Conservation (phyloP, 1,140 invertebrate genomes). For the Rhyzopertha dominica region DNA sequence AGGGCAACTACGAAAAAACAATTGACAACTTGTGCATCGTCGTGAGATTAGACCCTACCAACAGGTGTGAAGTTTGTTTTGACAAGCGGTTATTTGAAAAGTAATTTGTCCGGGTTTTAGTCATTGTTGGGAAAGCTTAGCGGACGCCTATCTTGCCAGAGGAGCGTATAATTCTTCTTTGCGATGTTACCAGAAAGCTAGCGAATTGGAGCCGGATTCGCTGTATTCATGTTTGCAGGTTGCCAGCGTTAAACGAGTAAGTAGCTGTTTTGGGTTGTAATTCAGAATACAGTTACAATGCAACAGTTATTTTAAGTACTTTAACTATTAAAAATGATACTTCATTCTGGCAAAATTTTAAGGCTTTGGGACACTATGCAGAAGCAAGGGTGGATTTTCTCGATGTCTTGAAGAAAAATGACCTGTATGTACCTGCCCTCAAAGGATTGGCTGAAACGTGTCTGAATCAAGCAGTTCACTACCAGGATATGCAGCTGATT, state of each 20-base stretch:
- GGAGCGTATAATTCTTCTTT: conserved; percentile 80
- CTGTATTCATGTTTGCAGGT: conserved; percentile 76
- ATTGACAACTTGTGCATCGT: conserved; percentile 71
- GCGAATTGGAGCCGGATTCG: conserved; percentile 60
- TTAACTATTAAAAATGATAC: neutral
- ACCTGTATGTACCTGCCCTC: conserved; percentile 66
- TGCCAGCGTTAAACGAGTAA: conserved; percentile 69
- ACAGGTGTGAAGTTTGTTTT: conserved; percentile 51
- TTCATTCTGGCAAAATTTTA: conserved; percentile 13
- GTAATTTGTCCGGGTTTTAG: conserved; percentile 41
- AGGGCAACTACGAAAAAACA: conserved; percentile 64
- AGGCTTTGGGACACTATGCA: conserved; percentile 61
- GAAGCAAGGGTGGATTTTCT: conserved; percentile 69
- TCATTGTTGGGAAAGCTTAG: conserved; percentile 78
- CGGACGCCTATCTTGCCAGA: conserved; percentile 77
- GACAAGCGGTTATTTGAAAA: neutral
- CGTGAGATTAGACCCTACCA: conserved; percentile 63
- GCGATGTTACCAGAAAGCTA: conserved; percentile 76
- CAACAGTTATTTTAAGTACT: neutral
- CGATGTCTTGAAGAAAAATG: conserved; percentile 57
- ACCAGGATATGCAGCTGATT: conserved; percentile 57
- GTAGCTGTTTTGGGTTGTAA: neutral
- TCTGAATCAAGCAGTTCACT: conserved; percentile 58
- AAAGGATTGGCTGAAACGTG: conserved; percentile 73
- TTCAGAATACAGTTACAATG: neutral